Percentiles rank a stretch among this genome's conserved stretches.
Conservation (phyloP, 1,140 invertebrate species). For the Rhopalosiphum maidis region DNA sequence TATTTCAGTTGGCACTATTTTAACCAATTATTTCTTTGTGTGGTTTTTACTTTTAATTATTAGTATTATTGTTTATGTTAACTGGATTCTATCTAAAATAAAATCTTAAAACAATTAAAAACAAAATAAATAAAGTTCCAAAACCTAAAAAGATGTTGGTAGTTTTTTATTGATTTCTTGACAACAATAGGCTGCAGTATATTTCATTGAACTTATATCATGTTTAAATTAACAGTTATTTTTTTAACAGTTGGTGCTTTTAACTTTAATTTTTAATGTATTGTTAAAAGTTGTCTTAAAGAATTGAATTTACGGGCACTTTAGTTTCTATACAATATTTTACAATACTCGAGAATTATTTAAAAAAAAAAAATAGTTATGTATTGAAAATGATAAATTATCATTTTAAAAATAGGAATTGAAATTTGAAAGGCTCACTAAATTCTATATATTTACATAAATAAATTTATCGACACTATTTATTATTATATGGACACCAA, state of each 20-base stretch:
- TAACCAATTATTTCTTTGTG: background rate
- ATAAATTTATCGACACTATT: background rate
- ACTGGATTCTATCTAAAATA: background rate
- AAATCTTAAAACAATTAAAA: slow-evolving; percentile 1
- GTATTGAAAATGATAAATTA: background rate
- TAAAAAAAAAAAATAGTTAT: background rate
- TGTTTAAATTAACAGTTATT: slow-evolving; percentile 2
- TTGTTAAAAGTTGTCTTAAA: background rate
- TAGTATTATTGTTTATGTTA: background rate
- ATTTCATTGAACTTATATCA: background rate
- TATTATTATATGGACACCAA: background rate
- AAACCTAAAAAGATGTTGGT: background rate
- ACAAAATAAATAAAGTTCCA: background rate
- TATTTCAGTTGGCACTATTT: background rate
- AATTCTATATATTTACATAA: background rate
- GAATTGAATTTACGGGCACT: background rate
- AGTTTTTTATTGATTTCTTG: background rate
- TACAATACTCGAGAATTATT: background rate
- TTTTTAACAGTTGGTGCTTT: background rate
- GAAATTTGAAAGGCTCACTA: background rate
- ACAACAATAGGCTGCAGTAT: background rate
- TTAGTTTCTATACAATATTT: background rate
- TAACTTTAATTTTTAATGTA: slow-evolving; percentile 11
- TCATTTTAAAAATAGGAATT: background rate
- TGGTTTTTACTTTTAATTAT: background rate